Percentiles rank a stretch among this genome's conserved stretches.
Conservation (phyloP, 2,797 vertebrate species). For the Apodemus agrarius region DNA sequence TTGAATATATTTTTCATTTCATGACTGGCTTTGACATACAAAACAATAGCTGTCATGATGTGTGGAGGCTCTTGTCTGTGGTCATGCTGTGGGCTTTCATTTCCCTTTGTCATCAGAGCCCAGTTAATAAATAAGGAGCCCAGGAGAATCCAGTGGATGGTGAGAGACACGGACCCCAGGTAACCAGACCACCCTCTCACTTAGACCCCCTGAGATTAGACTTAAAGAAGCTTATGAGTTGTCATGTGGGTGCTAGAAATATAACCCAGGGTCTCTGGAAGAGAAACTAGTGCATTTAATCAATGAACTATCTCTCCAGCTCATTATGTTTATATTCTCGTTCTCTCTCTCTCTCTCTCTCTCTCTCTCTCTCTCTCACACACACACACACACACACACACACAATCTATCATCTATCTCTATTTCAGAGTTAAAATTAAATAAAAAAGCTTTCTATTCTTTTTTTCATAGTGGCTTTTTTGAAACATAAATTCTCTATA, state of each 20-base stretch:
- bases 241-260: not conserved
- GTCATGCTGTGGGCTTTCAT: not conserved
- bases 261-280: not conserved
- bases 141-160: not conserved
- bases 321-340: not conserved
- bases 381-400: too few species aligned
- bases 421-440: not conserved
- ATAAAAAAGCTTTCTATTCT: not conserved
- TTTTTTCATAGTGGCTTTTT: not conserved
- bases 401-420: not conserved
- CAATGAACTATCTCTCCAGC: not conserved
- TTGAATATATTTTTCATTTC: conserved; percentile 34
- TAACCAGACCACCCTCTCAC: not conserved
- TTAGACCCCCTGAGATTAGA: not conserved
- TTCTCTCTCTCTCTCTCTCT: too few species aligned
- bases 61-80: not conserved
- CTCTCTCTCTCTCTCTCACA: too few species aligned
- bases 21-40: not conserved
- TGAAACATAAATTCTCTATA: conserved; percentile 30
- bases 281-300: not conserved
- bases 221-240: not conserved
- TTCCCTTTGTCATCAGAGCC: not conserved
- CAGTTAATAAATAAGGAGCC: not conserved
- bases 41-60: not conserved
- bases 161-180: not conserved